A percentile compares a stretch with the other conserved stretches of the same genome.
These are phyloP conservation scores for Muraenolepis orangiensis DNA, from an alignment of 2,797 vertebrate genomes.

Conservation along the genomic window DNA sequence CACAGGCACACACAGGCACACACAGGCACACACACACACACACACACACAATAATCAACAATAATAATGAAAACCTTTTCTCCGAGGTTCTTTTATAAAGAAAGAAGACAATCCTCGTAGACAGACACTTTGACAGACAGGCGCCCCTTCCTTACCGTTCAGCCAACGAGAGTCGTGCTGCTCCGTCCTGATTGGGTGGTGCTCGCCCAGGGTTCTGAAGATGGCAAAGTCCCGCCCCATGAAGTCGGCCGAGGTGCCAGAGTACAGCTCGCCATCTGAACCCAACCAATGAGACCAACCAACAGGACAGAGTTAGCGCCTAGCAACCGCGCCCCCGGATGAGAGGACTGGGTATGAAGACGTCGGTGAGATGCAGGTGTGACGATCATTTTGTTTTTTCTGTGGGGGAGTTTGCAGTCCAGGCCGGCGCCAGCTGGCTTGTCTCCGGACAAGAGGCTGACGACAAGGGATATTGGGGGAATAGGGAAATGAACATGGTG, in stretches of 20 bases:
- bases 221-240: constrained; percentile 99
- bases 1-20: neutral
- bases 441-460: neutral
- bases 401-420: constrained; percentile 36
- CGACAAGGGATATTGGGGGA: constrained; percentile 35
- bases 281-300: neutral
- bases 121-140: neutral
- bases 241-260: constrained; percentile 96
- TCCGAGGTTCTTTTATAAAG: neutral
- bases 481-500: constrained; percentile 56
- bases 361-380: neutral
- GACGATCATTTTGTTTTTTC: neutral
- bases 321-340: neutral
- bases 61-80: neutral
- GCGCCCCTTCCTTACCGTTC: constrained; percentile 83
- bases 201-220: constrained; percentile 93
- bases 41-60: neutral
- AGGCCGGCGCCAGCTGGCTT: constrained; percentile 30
- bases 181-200: constrained; percentile 97
- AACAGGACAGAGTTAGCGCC: neutral
- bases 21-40: constrained; percentile 5
- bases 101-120: neutral
- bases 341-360: neutral
- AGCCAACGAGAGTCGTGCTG: constrained; percentile 98
- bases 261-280: constrained; percentile 93